phyloP scores from a whole-genome alignment of 2,888 invertebrate genomes.

The Pristionchus fissidentatus region DNA sequence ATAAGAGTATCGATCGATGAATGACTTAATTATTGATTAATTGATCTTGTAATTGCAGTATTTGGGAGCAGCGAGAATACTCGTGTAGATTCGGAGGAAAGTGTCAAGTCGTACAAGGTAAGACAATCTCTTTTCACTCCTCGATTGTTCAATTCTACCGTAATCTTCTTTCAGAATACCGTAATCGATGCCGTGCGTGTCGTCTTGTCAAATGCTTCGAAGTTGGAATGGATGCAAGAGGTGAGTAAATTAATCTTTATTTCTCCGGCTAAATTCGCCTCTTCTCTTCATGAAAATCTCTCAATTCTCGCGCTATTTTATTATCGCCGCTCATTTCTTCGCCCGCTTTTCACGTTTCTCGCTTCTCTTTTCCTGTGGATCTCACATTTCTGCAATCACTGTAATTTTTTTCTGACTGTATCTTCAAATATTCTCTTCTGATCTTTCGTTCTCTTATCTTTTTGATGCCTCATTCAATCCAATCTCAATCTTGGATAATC shows the following conservation, averaged over 20 bases:
- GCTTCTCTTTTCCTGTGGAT: neutral
- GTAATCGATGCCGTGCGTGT: constrained; percentile 67
- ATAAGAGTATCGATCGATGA: neutral
- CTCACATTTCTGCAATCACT: neutral
- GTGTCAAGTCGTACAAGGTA: constrained; percentile 65
- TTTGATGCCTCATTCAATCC: too few relatives aligned
- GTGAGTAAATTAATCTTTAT: constrained; percentile 38
- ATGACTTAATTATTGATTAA: neutral
- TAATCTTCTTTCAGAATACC: constrained; percentile 56
- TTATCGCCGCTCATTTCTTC: neutral
- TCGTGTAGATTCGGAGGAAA: constrained; percentile 67
- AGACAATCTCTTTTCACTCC: neutral
- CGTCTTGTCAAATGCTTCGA: constrained; percentile 64
- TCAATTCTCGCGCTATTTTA: neutral
- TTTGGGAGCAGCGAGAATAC: constrained; percentile 69
- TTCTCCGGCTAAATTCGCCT: neutral
- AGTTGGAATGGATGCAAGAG: constrained; percentile 68
- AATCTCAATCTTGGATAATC: too few relatives aligned
- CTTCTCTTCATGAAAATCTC: neutral
- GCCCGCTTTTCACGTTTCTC: neutral
- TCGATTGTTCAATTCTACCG: neutral
- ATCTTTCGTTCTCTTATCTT: constrained; percentile 15
- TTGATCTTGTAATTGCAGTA: constrained; percentile 53
- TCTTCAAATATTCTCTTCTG: constrained; percentile 33
- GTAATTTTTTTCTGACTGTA: neutral